These are phyloP conservation scores for Drosophila colorata DNA, from an alignment of 2,888 invertebrate species.

Conservation along the genomic window DNA sequence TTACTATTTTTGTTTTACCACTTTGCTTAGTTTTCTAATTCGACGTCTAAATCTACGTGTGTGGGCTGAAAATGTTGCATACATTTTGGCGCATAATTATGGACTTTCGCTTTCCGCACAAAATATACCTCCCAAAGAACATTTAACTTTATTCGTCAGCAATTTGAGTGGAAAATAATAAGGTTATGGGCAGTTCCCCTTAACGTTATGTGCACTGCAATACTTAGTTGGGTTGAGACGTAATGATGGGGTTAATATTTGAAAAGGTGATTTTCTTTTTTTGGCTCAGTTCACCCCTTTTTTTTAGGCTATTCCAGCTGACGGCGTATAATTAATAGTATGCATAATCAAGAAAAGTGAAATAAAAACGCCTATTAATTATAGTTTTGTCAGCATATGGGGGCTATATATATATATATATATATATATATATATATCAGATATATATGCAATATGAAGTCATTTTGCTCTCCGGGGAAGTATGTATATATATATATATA, in stretches of 20 bases:
- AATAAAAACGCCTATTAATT: constrained; percentile 75
- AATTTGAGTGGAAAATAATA: constrained; percentile 44
- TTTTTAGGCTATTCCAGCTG: constrained; percentile 19
- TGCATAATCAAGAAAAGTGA: constrained; percentile 62
- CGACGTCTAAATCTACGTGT: constrained; percentile 12
- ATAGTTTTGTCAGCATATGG: constrained; percentile 63
- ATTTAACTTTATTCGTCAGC: constrained; percentile 34
- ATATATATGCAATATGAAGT: too few species aligned
- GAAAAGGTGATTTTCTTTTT: background rate
- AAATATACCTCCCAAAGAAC: constrained; percentile 9
- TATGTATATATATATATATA: constrained; percentile 1
- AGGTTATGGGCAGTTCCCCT: constrained; percentile 4
- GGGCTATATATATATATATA: constrained; percentile 38
- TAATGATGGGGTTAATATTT: constrained; percentile 7
- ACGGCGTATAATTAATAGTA: constrained; percentile 65
- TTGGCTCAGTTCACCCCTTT: background rate
- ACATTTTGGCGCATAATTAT: constrained; percentile 72
- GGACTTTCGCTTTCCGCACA: constrained; percentile 58
- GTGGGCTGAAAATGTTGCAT: constrained; percentile 22
- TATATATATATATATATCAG: too few species aligned
- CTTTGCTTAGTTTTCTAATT: background rate
- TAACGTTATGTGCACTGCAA: constrained; percentile 2
- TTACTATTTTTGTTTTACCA: background rate
- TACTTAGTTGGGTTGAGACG: background rate
- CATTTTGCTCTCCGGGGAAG: too few species aligned